Percentiles rank a stretch among this genome's conserved stretches.
Evolutionary conservation across 2,797 vertebrate species (phyloP).

Genomic region (Dendrocincla tyrannina): DNA sequence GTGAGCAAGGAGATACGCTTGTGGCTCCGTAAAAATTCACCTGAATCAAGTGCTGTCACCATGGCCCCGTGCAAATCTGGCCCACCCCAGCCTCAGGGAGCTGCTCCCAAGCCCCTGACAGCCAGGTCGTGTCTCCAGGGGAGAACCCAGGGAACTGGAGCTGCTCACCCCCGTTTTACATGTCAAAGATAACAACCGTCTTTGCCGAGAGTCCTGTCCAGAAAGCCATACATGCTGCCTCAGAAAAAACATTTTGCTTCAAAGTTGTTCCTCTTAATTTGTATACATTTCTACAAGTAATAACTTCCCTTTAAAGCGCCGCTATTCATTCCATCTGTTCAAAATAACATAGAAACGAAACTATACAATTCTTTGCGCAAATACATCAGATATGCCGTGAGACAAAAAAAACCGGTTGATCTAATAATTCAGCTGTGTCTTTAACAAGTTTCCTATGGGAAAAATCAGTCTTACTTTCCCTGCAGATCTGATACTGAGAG

Average conservation of each 20-base stretch:
- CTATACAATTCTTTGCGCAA: background rate
- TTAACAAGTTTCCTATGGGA: constrained; percentile 55
- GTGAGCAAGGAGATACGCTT: accelerated
- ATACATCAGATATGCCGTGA: background rate
- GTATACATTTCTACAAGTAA: constrained; percentile 45
- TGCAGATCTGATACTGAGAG: constrained; percentile 35
- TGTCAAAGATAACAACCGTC: background rate
- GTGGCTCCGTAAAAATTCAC: constrained; percentile 3
- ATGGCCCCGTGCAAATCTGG: background rate
- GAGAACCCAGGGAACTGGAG: background rate
- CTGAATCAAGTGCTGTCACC: background rate
- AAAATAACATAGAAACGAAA: constrained; percentile 16
- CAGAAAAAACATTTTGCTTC: constrained; percentile 13
- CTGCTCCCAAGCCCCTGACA: background rate
- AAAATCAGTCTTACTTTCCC: constrained; percentile 59
- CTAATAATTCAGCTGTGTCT: constrained; percentile 43
- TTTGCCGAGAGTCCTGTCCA: background rate
- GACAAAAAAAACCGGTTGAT: constrained; percentile 46
- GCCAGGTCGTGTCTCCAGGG: background rate
- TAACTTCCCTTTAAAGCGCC: background rate
- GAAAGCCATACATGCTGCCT: background rate
- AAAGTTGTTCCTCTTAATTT: constrained; percentile 28
- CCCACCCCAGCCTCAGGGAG: background rate
- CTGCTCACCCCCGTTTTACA: background rate
- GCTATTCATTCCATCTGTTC: background rate